Base-by-base conservation (phyloP, 2,888 invertebrate species). In the Latrodectus hesperus region DNA sequence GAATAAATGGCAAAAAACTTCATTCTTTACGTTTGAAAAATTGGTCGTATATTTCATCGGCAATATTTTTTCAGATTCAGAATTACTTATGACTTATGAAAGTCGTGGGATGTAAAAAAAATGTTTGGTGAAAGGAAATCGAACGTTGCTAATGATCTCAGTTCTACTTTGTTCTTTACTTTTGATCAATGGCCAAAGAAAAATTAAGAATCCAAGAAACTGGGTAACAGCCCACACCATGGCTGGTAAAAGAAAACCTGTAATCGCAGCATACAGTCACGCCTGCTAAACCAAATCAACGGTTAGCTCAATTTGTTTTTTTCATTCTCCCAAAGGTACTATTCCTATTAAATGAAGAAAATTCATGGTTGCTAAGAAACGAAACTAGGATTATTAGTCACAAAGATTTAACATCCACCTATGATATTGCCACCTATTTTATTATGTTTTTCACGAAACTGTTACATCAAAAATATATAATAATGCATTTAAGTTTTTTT, bases 191-290 rank as follows among this genome's bases (percentile, higher is more conserved):
- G 60, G 60, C 16, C 16, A 60, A 60, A 60, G 14, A 73, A 64
- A 81, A 81, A 81, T 81, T 74, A 74, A 73, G 81, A 81, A 68
- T 52, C 53, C 52, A 17, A 14, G 60, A 51, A 60, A 77, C 51
- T 51, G 65, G 26, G 26, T 11, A 65, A 38, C 11, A 38, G 53
- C 67, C n/a, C 60, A 60, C 60, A 60, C 14, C n/a, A 10, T 9
- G 60, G 0, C 1, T 60, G 60, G n/a, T 16, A 60, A 60, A 60
- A 16, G 60, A 60, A 16, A 16, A 60, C 8, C 38, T 38, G 6
- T 4, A 38, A 38, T 38, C 38, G 38, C 38, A 6, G 60, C 6
- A 60, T 11, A 60, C 60, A 10, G 60, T 60, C 60, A 60, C 60
- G 60, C 60, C n/a, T 60, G 60, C n/a, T 11, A 60, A 11, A 60